Evolutionary conservation across 2,888 invertebrate genomes (phyloP).

Genomic region (Cosmorhoe ocellata): DNA sequence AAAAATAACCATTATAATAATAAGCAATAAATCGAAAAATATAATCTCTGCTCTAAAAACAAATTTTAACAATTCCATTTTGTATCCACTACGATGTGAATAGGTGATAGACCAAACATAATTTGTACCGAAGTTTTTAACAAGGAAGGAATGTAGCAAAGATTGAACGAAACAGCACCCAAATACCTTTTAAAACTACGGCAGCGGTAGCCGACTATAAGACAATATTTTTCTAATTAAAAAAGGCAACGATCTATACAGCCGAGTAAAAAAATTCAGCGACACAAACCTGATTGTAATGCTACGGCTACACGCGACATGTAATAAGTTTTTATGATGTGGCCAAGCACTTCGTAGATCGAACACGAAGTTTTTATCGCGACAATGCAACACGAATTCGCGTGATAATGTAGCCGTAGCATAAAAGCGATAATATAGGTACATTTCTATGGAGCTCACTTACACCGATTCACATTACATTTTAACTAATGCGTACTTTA

Average conservation of each 20-base stretch:
- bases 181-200: conserved; percentile 36
- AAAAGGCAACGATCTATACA: conserved; percentile 34
- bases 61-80: conserved; percentile 74
- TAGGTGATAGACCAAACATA: conserved; percentile 37
- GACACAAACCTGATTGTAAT: conserved; percentile 35
- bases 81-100: conserved; percentile 38
- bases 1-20: conserved; percentile 41
- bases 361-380: too few relatives aligned
- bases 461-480: conserved; percentile 65
- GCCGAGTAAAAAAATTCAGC: conserved; percentile 45
- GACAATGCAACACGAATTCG: too few relatives aligned
- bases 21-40: conserved; percentile 76
- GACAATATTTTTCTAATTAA: conserved; percentile 26
- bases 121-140: conserved; percentile 54
- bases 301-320: too few relatives aligned
- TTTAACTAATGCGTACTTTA: conserved; percentile 59
- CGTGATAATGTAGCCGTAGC: too few relatives aligned
- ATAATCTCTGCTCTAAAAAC: conserved; percentile 73
- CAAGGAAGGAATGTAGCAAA: conserved; percentile 69
- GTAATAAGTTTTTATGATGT: too few relatives aligned
- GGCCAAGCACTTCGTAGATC: too few relatives aligned
- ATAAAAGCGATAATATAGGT: conserved; percentile 28
- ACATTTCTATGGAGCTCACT: conserved; percentile 55
- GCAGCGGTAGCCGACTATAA: conserved; percentile 39
- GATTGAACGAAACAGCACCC: conserved; percentile 62